Base-by-base conservation (phyloP, 2,113 vertebrate genomes). In the Oncorhynchus nerka region DNA sequence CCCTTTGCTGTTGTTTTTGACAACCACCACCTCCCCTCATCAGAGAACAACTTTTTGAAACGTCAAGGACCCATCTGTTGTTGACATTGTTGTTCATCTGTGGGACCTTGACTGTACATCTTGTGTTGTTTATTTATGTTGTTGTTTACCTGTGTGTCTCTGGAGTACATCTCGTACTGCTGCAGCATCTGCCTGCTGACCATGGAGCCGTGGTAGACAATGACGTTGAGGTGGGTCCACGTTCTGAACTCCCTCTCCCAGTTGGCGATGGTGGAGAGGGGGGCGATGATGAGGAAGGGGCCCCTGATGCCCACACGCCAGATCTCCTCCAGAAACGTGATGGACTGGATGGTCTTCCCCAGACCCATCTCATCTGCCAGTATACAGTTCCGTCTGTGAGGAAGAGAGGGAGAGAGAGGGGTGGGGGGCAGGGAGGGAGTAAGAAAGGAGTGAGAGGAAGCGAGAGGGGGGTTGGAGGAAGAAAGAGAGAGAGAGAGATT, bases 291-390 rank as follows among this genome's bases (percentile, higher is more conserved):
- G 77, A 99, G 94, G 88, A 99, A 99, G 77, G 98, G 98, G 4
- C 94, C 93, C 81, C 92, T 94, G 80, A 99, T 97, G 76, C 97
- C 97, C 24, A 94, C 90, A 75, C 95, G 94, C 75, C 92, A 85
- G 81, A 99, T 97, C 92, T 99, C 98, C 20, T 96, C 94, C 68
- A 99, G 95, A 93, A 98, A 99, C 67, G 97, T 99, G 87, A 99
- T 98, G 71, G 97, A 99, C 86, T 99, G 98, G 89, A 99, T 99
- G 73, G 98, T 99, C 91, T 99, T 99, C 32, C 98, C 98, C 79
- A 99, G 94, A 85, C 97, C 97, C 98, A 99, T 99, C 93, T 99
- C 98, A 85, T 99, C 97, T 3, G 97, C 97, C 91, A 99, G 95
- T 92, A 99, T 99, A 92, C 98, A 99, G 92, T 99, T 99, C 80